Conservation (phyloP, 2,888 invertebrate species). For the Tipula lateralis region DNA sequence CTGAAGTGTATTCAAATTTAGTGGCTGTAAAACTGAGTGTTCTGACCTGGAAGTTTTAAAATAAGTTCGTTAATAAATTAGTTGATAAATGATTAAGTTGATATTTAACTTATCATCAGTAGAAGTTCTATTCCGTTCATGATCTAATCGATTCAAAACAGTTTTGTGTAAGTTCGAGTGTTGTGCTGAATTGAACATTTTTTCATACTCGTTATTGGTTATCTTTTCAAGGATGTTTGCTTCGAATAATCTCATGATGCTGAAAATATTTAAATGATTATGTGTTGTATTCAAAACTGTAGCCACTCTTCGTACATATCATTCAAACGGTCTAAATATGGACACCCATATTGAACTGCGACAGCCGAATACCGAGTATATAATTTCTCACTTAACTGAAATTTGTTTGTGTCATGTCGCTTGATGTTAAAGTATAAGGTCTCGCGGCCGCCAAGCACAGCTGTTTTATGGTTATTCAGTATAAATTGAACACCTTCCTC, state of each 20-base stretch:
- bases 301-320: conserved; percentile 55
- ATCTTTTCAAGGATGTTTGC: conserved; percentile 71
- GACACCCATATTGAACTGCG: conserved; percentile 70
- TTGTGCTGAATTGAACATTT: conserved; percentile 56
- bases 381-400: conserved; percentile 70
- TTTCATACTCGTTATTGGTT: conserved; percentile 70
- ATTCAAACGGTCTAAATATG: conserved; percentile 68
- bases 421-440: conserved; percentile 71
- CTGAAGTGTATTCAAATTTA: conserved; percentile 65
- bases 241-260: conserved; percentile 68
- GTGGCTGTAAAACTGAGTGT: conserved; percentile 45
- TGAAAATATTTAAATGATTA: conserved; percentile 41
- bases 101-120: conserved; percentile 40
- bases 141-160: conserved; percentile 37
- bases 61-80: conserved; percentile 34
- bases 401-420: conserved; percentile 55
- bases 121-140: conserved; percentile 44
- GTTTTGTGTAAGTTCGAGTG: conserved; percentile 31
- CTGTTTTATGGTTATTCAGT: conserved; percentile 56
- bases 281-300: background rate
- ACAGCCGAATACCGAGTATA: conserved; percentile 74
- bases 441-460: conserved; percentile 67
- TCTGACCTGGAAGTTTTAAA: conserved; percentile 19
- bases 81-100: too few relatives aligned
- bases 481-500: conserved; percentile 66